Base-by-base conservation (phyloP, 2,888 invertebrate species). In the Catocala fraxini region DNA sequence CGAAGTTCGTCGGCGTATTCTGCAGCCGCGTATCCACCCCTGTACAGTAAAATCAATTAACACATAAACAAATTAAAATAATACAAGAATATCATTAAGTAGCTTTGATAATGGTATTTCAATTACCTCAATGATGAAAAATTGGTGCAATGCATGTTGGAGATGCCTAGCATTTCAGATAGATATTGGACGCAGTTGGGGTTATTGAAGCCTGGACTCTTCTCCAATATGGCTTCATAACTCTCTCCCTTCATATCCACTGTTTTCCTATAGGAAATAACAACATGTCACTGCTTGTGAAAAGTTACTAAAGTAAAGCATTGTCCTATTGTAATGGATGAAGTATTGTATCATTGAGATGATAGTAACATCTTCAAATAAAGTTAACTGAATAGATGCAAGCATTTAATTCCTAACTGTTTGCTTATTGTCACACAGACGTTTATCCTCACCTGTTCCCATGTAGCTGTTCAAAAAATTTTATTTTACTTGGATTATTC, bases 161-260 rank as follows among this genome's bases (percentile, higher is more conserved):
- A 94, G 79, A 97, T 95, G 66, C 97, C 96, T 92, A 97, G 96
- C 77, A 96, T 94, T 89, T 96, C 96, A 81, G 96, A 96, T 77
- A 98, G 96, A 94, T 96, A 96, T 91, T 97, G 96, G 89, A 97
- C 96, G 95, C 97, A 97, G 95, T 97, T 97, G 72, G 98, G 97
- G 95, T 98, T 98, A 95, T 97, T 96, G 95, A 98, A 98, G 87
- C 97, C 97, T 81, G 97, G 95, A 86, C 97, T 97, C 94, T 96
- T 96, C 94, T 96, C 96, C 93, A 98, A 95, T 88, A 97, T 96
- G 80, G 96, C 96, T 94, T 97, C 97, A 95, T 96, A 98, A 86
- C 95, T 96, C 90, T 96, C 96, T 84, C 96, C 96, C 91, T 96
- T 96, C 95, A 96, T 96, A 94, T 97, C 97, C 95, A 96, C 95